Conservation (phyloP, 2,797 vertebrate genomes). For the Pampus argenteus region DNA sequence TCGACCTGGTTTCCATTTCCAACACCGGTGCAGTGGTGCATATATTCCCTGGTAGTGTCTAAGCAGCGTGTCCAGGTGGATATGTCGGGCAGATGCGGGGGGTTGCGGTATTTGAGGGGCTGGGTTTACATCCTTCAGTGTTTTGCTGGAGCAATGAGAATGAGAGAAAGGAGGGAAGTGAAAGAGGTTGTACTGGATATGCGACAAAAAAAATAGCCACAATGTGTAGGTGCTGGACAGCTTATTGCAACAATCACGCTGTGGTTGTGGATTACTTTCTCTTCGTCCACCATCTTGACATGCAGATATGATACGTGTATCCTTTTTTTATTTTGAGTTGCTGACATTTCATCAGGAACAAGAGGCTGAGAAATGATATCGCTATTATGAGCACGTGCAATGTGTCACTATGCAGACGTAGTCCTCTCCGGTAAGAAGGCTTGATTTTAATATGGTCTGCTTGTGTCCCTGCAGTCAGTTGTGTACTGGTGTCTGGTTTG, state of each 20-base stretch:
- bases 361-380: slow-evolving; percentile 1
- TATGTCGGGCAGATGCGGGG: slow-evolving; percentile 33
- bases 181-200: slow-evolving; percentile 61
- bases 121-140: slow-evolving; percentile 69
- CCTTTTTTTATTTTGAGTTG: not conserved
- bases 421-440: not conserved
- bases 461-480: slow-evolving; percentile 20
- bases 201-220: slow-evolving; percentile 66
- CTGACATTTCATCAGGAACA: slow-evolving; percentile 10
- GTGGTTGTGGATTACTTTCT: not conserved
- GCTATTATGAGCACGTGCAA: not conserved
- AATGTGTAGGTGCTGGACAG: slow-evolving; percentile 15
- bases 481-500: too few species aligned
- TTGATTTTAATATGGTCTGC: slow-evolving; percentile 10
- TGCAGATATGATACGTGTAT: not conserved
- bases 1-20: not conserved
- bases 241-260: not conserved
- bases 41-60: slow-evolving; percentile 4
- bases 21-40: slow-evolving; percentile 5
- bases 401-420: not conserved
- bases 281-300: not conserved
- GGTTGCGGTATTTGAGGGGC: slow-evolving; percentile 79
- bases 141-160: slow-evolving; percentile 49
- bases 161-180: slow-evolving; percentile 46
- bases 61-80: slow-evolving; percentile 29